Evolutionary conservation across 1,140 invertebrate species (phyloP).

Genomic region (Contarinia nasturtii): DNA sequence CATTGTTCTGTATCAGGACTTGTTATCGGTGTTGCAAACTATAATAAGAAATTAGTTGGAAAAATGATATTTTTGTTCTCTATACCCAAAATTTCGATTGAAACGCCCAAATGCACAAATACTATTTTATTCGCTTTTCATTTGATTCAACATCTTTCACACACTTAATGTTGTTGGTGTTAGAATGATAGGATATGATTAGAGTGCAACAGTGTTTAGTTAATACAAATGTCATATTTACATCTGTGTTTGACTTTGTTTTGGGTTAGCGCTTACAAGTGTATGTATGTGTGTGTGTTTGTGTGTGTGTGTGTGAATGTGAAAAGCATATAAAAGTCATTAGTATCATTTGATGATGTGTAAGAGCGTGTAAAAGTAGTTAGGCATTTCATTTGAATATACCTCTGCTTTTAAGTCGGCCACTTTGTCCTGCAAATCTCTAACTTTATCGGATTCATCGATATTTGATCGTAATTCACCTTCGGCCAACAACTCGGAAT

Average conservation of each 20-base stretch:
- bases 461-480: conserved; percentile 64
- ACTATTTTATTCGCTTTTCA: not conserved
- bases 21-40: conserved; percentile 65
- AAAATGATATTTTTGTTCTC: not conserved
- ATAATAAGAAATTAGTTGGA: conserved; percentile 13
- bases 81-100: not conserved
- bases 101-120: not conserved
- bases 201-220: not conserved
- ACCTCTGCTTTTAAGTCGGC: conserved; percentile 85
- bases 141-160: not conserved
- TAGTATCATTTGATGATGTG: not conserved
- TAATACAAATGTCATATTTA: not conserved
- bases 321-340: not conserved
- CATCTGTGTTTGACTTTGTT: not conserved
- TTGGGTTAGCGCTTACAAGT: not conserved
- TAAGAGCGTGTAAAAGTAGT: not conserved
- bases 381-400: conserved; percentile 12
- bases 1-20: conserved; percentile 66
- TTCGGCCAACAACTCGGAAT: conserved; percentile 78
- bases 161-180: not conserved
- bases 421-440: conserved; percentile 77
- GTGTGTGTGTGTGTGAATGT: not conserved
- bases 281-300: not conserved
- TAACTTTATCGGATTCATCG: conserved; percentile 63
- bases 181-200: not conserved